These are phyloP conservation scores for Pelobates fuscus DNA, from an alignment of 2,113 vertebrate genomes.

Conservation along the genomic window DNA sequence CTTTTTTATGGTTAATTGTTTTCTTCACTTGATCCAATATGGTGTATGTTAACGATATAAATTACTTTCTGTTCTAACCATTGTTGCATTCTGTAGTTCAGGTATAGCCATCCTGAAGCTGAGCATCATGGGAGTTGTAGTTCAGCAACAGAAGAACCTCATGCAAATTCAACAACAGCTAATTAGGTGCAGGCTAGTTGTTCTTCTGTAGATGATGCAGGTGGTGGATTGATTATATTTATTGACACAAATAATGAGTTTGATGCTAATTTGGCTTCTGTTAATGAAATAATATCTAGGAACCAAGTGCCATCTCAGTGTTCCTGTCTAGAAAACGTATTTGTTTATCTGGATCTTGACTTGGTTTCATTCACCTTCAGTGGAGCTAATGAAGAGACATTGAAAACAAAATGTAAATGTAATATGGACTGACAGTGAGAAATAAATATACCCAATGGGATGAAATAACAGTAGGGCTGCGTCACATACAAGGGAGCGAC, in stretches of 20 bases:
- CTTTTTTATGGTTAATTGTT: constrained; percentile 39
- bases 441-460: too few relatives aligned
- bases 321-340: too few relatives aligned
- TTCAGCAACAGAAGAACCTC: too few relatives aligned
- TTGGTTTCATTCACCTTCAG: too few relatives aligned
- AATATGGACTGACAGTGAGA: too few relatives aligned
- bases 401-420: too few relatives aligned
- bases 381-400: too few relatives aligned
- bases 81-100: neutral
- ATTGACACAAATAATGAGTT: neutral
- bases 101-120: neutral
- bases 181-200: neutral
- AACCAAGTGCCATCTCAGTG: too few relatives aligned
- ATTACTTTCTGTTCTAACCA: constrained; percentile 13
- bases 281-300: neutral
- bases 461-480: too few relatives aligned
- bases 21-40: neutral
- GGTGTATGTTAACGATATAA: constrained; percentile 15
- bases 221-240: constrained; percentile 28
- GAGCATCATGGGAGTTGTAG: neutral
- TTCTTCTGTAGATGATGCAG: neutral
- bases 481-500: too few relatives aligned
- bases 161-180: neutral
- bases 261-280: neutral
- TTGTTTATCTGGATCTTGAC: too few relatives aligned